Evolutionary conservation across 2,797 vertebrate genomes (phyloP).

Genomic region (Cryptoblepharus egeriae): DNA sequence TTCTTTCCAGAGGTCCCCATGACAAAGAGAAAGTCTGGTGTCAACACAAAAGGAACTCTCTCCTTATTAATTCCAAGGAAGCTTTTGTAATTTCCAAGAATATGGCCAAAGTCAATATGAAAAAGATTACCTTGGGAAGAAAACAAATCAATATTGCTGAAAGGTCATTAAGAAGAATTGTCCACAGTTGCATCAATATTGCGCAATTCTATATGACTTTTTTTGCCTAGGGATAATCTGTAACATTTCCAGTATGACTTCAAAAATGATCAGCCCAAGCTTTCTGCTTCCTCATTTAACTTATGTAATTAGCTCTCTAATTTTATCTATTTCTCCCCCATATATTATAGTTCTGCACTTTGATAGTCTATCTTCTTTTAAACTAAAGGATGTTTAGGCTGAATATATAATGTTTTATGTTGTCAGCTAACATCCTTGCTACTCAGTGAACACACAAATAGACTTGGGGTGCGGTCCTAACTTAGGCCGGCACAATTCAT

Average conservation of each 20-base stretch:
- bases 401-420: not conserved
- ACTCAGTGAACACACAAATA: not conserved
- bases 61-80: conserved; percentile 99
- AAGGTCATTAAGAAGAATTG: not conserved
- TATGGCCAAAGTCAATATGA: conserved; percentile 99
- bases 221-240: not conserved
- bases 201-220: not conserved
- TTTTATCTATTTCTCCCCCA: not conserved
- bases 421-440: not conserved
- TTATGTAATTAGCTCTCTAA: not conserved
- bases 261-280: not conserved
- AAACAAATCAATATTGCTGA: conserved; percentile 37
- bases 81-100: conserved; percentile 99
- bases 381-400: no score
- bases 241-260: not conserved
- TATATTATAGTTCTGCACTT: not conserved
- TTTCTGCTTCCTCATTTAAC: not conserved
- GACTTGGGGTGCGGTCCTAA: no score
- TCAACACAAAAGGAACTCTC: conserved; percentile 97
- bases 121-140: conserved; percentile 91
- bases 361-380: no score
- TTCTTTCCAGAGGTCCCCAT: conserved; percentile 98
- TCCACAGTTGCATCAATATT: not conserved
- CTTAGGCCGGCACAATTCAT: no score
- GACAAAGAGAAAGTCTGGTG: conserved; percentile 97